Evolutionary conservation across 2,888 invertebrate genomes (phyloP).

Genomic region (Cephus pulcher): DNA sequence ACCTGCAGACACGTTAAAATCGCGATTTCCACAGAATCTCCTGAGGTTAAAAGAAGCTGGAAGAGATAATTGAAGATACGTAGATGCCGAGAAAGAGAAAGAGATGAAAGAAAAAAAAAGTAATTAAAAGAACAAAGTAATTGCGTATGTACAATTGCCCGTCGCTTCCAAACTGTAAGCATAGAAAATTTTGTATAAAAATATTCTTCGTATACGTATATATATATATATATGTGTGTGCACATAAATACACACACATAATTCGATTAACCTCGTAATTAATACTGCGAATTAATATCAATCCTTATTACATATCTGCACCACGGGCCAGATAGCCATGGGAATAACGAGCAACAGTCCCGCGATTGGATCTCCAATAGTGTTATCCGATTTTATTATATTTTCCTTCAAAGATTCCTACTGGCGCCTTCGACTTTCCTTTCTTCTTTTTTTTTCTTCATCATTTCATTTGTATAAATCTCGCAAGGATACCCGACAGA

Average conservation of each 20-base stretch:
- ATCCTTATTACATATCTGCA: conserved; percentile 45
- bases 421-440: not conserved
- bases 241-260: conserved; percentile 37
- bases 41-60: not conserved
- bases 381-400: not conserved
- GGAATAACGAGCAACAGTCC: conserved; percentile 30
- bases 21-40: not conserved
- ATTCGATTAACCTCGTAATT: conserved; percentile 55
- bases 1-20: not conserved
- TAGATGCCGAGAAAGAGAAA: not conserved
- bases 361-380: not conserved
- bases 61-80: not conserved
- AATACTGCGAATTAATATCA: conserved; percentile 64
- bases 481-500: not conserved
- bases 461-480: not conserved
- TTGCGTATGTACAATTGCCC: conserved; percentile 51
- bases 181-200: conserved; percentile 66
- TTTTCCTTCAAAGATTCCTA: not conserved
- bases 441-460: not conserved
- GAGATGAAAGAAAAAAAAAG: not conserved
- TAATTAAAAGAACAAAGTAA: not conserved
- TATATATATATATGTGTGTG: conserved; percentile 46
- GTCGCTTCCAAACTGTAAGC: conserved; percentile 35
- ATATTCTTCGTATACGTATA: conserved; percentile 55
- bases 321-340: conserved; percentile 53